Evolutionary conservation across 64 coral and sea anemone genomes (phyloP).

Genomic region (Montipora capricornis): DNA sequence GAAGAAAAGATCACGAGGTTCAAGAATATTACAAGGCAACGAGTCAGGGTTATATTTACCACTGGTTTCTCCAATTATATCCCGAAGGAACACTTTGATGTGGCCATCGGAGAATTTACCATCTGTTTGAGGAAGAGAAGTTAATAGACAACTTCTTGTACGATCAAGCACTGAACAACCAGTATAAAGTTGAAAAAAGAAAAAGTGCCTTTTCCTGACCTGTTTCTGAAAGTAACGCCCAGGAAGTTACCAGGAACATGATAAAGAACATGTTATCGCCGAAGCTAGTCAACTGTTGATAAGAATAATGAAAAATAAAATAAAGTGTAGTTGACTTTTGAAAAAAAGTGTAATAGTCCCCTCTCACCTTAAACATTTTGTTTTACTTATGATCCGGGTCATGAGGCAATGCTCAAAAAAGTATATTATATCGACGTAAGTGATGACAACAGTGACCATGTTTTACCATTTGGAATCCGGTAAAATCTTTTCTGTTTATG

Average conservation of each 20-base stretch:
- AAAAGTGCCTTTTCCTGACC: background rate
- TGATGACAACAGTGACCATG: no score
- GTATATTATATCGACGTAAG: no score
- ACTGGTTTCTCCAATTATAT: slow-evolving; percentile 7
- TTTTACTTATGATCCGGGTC: no score
- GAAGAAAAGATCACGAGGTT: no score
- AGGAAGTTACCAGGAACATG: background rate
- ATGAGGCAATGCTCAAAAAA: no score
- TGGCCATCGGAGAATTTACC: background rate
- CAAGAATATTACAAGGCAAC: no score
- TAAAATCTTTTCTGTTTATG: no score
- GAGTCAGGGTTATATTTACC: background rate
- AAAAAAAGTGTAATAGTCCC: no score
- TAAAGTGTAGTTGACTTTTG: no score
- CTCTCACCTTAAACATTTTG: no score
- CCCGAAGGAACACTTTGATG: background rate
- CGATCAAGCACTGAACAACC: background rate
- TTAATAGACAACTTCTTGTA: background rate
- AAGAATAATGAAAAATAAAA: background rate
- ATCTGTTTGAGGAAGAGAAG: background rate
- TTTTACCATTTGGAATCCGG: no score
- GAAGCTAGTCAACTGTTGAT: background rate
- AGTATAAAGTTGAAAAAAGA: background rate
- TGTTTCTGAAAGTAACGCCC: background rate
- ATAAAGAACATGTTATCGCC: background rate